These are phyloP conservation scores for Trogon melanurus DNA, from an alignment of 2,113 vertebrate genomes.

Conservation along the genomic window DNA sequence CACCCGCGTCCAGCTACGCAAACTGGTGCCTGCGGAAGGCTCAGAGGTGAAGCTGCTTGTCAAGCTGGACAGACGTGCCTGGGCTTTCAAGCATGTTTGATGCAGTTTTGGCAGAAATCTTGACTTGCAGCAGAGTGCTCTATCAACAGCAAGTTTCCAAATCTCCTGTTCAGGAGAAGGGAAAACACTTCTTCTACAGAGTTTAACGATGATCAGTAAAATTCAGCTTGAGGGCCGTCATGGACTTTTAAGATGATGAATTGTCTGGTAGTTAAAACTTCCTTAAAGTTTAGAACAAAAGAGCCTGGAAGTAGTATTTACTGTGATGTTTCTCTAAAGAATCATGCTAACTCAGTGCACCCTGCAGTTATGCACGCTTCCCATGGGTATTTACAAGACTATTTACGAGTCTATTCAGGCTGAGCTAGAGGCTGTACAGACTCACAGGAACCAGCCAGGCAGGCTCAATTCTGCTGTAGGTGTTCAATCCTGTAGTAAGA, in stretches of 20 bases:
- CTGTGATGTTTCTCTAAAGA: not conserved
- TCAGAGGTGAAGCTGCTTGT: not conserved
- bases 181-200: not conserved
- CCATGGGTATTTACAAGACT: not conserved
- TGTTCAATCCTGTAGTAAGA: not conserved
- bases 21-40: not conserved
- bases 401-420: not conserved
- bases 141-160: not conserved
- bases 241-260: not conserved
- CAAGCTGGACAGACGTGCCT: not conserved
- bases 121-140: not conserved
- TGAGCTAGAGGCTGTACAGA: not conserved
- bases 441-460: not conserved
- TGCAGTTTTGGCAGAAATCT: not conserved
- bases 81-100: not conserved
- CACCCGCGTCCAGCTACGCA: rapidly evolving
- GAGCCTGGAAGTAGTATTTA: not conserved
- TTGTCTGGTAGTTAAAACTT: not conserved
- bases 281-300: not conserved
- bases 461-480: not conserved
- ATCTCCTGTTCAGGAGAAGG: not conserved
- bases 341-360: not conserved
- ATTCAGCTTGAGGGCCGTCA: not conserved
- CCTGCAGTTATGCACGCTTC: not conserved
- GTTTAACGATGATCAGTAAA: not conserved